Base-by-base conservation (phyloP, 2,797 vertebrate species). In the Anabas testudineus region DNA sequence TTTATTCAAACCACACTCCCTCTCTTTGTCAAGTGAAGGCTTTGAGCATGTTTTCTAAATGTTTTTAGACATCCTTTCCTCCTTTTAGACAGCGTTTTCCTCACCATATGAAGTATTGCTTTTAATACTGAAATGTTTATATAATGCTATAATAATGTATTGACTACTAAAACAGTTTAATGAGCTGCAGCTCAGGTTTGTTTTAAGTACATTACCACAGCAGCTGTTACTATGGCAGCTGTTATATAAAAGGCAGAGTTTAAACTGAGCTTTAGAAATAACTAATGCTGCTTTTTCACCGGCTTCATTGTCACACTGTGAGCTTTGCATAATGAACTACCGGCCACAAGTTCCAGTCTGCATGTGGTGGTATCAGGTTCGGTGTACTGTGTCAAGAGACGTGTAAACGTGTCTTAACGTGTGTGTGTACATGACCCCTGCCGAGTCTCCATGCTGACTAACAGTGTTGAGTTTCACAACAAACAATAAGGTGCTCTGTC, bases 401-500 rank as follows among this genome's bases (percentile, higher is more conserved):
- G 2, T 39, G 6, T 2, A 2, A 10, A 43, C 54, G 5, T 10
- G 63, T 56, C 7, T 26, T 10, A 16, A 1, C n/a, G n/a, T 62
- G 37, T 28, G 26, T 59, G 2, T 15, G 7, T 26, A 6, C n/a
- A 32, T 3, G 62, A 54, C 15, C 4, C 26, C 43, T 36, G 60
- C 48, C 13, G 53, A 55, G 56, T 60, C 54, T 51, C 34, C 16
- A 5, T 55, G 69, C 37, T 67, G 69, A 64, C 56, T 10, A 54
- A 59, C n/a, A 13, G 51, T 51, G 18, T 57, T 21, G 47, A 32
- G 39, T 74, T 78, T 78, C 74, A 85, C 70, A 61, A 66, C 56
- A 63, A 76, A 82, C 69, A 69, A 74, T 52, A 58, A 67, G 46
- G 9, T 43, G 71, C 55, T 68, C 51, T 74, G 60, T 78, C 15